Evolutionary conservation across 64 coral and sea anemone species (phyloP), one percentile per base, ranked within the genome.

Genomic region (Montipora foliosa): DNA sequence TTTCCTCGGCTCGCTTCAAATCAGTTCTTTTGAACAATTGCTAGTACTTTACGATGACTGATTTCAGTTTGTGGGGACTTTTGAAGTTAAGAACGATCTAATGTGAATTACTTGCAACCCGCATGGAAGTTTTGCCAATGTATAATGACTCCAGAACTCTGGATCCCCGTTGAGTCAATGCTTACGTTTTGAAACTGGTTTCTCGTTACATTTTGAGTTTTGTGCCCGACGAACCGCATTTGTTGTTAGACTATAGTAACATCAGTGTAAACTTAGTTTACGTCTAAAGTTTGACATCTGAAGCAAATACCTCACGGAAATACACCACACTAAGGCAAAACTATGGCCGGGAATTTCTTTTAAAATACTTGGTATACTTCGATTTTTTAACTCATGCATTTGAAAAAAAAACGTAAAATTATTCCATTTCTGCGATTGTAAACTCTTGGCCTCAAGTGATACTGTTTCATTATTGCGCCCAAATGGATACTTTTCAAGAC

Each of bases 51-150:
- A 50, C 46, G 3, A n/a, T 72, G 47, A 71, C 49, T 19, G 44
- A 71, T 70, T 86, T 21, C 44, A 20, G 21, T 17, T 49, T 86
- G 45, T 19, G 5, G 17, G 24, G 6, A 49, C 49, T 86, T 86
- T 19, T 46, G 8, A 71, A 68, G 29, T 47, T 49, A 47, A 8
- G 82, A 86, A 86, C 46, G 46, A 50, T 86, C 82, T 72, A 37
- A 86, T 86, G 53, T 37, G 61, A 61, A 82, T 82, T 4, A 62
- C 52, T n/a, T 7, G 6, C 10, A 47, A 86, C 37, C 66, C 66
- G 62, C 29, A 24, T 17, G 19, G 17, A 9, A 50, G 46, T 44
- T 50, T 12, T 10, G 46, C 4, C 82, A 46, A 55, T 50, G 51
- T 47, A 70, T 71, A 12, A 17, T 72, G 47, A 12, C 46, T 37